Conservation (phyloP, 1,140 invertebrate species). For the Leguminivora glycinivorella region DNA sequence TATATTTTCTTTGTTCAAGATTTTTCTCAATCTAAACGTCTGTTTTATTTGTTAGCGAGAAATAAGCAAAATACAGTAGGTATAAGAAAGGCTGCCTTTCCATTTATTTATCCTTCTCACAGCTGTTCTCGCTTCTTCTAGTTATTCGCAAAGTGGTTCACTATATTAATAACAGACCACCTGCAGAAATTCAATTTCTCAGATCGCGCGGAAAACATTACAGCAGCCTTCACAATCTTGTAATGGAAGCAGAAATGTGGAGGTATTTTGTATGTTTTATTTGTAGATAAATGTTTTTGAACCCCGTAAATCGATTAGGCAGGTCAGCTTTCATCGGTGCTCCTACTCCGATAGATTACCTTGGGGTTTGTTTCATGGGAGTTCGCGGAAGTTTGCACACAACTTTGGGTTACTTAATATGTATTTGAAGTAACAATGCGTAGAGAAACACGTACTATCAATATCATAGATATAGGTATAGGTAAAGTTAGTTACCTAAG, state of each 20-base stretch:
- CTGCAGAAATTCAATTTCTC: constrained; percentile 27
- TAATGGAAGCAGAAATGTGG: constrained; percentile 36
- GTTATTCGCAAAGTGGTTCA: constrained; percentile 19
- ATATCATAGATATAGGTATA: too few species aligned
- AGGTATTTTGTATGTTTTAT: constrained; percentile 43
- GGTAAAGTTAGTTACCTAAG: too few species aligned
- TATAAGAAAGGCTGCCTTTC: neutral
- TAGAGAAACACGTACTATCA: too few species aligned
- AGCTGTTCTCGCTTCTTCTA: constrained; percentile 1
- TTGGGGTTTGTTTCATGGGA: constrained; percentile 29
- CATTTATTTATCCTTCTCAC: neutral
- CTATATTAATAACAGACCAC: constrained; percentile 28
- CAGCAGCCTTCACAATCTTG: constrained; percentile 33
- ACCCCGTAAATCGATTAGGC: constrained; percentile 63
- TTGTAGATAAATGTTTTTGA: constrained; percentile 56
- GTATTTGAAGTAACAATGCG: too few species aligned
- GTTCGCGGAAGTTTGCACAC: neutral
- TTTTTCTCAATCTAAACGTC: neutral
- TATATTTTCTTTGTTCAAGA: neutral
- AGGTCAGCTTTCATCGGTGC: constrained; percentile 57
- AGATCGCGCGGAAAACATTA: constrained; percentile 18
- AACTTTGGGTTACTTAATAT: neutral
- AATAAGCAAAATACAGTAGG: neutral
- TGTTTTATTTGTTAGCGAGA: neutral
- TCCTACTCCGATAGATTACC: constrained; percentile 53